Base-by-base conservation (phyloP, 1,140 invertebrate genomes). In the Anthonomus grandis region DNA sequence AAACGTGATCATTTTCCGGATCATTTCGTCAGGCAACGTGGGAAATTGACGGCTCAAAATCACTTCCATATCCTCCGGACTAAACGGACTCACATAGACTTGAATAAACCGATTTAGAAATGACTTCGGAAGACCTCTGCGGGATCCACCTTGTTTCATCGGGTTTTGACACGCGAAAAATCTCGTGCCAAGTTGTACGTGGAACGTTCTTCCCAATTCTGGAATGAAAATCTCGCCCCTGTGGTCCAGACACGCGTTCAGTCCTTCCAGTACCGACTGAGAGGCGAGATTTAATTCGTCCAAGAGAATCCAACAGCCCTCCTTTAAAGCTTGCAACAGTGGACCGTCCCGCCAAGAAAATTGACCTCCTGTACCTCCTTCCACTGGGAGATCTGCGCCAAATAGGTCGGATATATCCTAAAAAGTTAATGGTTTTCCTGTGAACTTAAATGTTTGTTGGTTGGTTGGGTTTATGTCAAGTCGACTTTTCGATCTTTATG, bases 101-200 rank as follows among this genome's bases (percentile, higher is more conserved):
- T 97, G 93, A 17, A 93, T 97, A 68, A 99, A 99, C 66, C 97
- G 83, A 76, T 99, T 99, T 0, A 99, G 76, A 70, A 99, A 99
- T 1, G 96, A 99, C 67, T 91, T 86, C 0, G 97, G 97, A 38
- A 99, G 78, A 8, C 96, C 96, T 74, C 96, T 87, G 61, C 97
- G 80, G 1, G 90, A 94, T 2, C 96, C 95, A 24, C 97, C 97
- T 78, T 99, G 92, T 68, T 84, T 85, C n/a, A 94, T 76, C 0
- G 97, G 97, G 82, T 99, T 99, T 77, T 99, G 97, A 73, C 95
- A 98, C 9, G 89, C 97, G 76, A 99, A 99, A 27, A 99, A 83
- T 64, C 89, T 84, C 0, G 94, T 97, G 45, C 81, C 76, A 19
- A 78, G 67, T 57, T 85, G 81, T 0, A 98, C 81, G 50, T 80